These are phyloP conservation scores for Chironex yamaguchii DNA, from an alignment of 30 jellyfish, hydroid and myxozoan species.

Conservation along the genomic window DNA sequence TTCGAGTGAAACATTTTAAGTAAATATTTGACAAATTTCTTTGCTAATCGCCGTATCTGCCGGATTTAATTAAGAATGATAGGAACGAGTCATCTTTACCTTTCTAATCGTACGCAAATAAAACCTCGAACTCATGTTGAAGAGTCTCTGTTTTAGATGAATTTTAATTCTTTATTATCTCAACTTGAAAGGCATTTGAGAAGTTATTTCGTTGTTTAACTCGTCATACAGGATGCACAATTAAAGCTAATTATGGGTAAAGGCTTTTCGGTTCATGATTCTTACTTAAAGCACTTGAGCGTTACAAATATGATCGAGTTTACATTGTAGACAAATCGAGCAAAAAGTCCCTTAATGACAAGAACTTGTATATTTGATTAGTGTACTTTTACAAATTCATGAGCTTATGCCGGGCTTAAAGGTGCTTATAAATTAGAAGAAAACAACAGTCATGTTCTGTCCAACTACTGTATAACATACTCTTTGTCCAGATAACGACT, in stretches of 20 bases:
- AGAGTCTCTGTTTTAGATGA: not conserved
- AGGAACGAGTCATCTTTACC: not conserved
- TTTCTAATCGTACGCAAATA: not conserved
- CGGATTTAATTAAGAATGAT: not conserved
- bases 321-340: not conserved
- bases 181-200: not conserved
- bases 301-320: not conserved
- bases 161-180: no score
- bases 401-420: no score
- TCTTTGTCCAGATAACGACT: no score
- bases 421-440: no score
- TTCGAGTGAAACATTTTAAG: not conserved
- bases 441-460: no score
- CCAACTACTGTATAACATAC: no score
- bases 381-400: no score
- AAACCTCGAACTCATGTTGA: not conserved
- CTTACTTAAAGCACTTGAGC: not conserved
- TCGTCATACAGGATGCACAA: not conserved
- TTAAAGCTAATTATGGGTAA: not conserved
- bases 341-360: no score
- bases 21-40: not conserved
- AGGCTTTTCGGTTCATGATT: not conserved
- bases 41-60: not conserved
- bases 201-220: not conserved
- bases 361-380: no score